Conservation (phyloP, 2,113 vertebrate species). For the Lepisosteus osseus region DNA sequence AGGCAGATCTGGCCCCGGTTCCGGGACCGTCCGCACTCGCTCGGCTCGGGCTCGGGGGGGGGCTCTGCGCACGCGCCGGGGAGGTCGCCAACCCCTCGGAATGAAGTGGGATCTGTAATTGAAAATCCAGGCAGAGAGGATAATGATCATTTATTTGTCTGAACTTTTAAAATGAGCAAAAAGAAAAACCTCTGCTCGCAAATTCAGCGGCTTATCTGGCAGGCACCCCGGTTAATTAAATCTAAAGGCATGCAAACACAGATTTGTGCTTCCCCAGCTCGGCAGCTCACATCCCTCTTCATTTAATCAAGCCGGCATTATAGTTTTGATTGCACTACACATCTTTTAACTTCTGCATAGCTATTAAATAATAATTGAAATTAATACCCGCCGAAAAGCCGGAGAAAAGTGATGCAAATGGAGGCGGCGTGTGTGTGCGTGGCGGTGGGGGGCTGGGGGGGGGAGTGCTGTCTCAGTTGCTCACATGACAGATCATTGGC, state of each 20-base stretch:
- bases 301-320: slow-evolving; percentile 65
- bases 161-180: slow-evolving; percentile 37
- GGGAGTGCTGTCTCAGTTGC: neutral
- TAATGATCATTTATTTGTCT: slow-evolving; percentile 52
- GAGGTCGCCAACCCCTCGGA: slow-evolving; percentile 33
- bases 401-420: neutral
- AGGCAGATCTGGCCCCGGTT: no score
- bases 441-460: neutral
- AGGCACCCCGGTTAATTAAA: slow-evolving; percentile 59
- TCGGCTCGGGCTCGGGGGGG: no score
- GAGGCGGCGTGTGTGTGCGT: neutral
- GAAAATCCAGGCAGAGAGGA: slow-evolving; percentile 47
- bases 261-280: slow-evolving; percentile 43
- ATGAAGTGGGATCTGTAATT: slow-evolving; percentile 33
- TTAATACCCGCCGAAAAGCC: slow-evolving; percentile 20
- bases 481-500: neutral
- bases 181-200: slow-evolving; percentile 35
- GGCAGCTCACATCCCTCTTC: slow-evolving; percentile 51
- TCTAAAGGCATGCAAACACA: slow-evolving; percentile 49
- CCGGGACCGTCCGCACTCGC: no score
- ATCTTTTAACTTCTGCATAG: slow-evolving; percentile 47
- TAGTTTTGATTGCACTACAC: slow-evolving; percentile 54
- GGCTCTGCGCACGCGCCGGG: neutral
- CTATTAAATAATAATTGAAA: slow-evolving; percentile 46
- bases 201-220: slow-evolving; percentile 46